Evolutionary conservation across 35 echinoderm and acorn worm genomes (phyloP), one percentile per base, ranked within the genome.

Genomic region (Apostichopus californicus): DNA sequence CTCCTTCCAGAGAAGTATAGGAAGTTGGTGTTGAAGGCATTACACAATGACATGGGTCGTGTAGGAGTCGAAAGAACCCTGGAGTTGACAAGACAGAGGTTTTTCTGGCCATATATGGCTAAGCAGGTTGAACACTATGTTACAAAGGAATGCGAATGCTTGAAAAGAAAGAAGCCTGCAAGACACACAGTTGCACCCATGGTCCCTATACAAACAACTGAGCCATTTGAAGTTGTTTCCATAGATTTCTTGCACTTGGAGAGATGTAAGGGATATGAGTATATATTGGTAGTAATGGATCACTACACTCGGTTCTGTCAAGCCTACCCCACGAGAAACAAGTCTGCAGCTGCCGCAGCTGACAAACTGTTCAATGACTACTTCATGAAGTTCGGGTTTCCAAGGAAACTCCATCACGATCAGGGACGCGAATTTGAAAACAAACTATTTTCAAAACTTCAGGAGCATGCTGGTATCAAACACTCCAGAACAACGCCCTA

Each of bases 31-130:
- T 89, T 89, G 14, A 20, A 56, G 34, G 70, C 93, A 57, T 66
- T 95, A 23, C 92, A 95, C 57, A 93, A 95, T 23, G 79, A 93
- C 17, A 95, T 95, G 94, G 92, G 94, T 55, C 94, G 93, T 54
- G 24, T 87, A 6, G 94, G 94, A 68, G 52, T 75, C n/a, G 92
- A 28, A 64, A 86, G 56, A 65, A 90, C 88, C 20, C 73, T 90
- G 24, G 88, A 90, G 54, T 26, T 90, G 23, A 71, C 68, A 53
- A 28, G 68, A 78, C 22, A 90, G 25, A 73, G 66, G 26, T 90
- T 90, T n/a, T 90, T 75, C 28, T 90, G 88, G 73, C 88, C 88
- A 6, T 77, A 78, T n/a, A 90, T 90, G 92, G 73, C 23, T 9
- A 65, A 86, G 63, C 15, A 92, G 25, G 26, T 71, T 9, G 87